These are phyloP conservation scores for Malthinus seriepunctatus DNA, from an alignment of 2,888 invertebrate genomes.

Conservation along the genomic window DNA sequence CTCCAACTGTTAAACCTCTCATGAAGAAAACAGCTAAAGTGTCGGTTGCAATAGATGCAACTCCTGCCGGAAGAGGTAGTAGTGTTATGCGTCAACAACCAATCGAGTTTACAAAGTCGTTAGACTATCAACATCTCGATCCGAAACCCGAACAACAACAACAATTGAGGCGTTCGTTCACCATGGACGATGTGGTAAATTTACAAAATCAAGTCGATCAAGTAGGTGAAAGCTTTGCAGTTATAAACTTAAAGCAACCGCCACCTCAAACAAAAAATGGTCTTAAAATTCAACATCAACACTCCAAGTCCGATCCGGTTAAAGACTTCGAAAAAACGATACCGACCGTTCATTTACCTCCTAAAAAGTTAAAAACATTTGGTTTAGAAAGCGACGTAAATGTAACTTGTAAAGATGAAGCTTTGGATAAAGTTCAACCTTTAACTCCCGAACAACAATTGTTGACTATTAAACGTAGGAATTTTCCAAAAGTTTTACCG, in stretches of 20 bases:
- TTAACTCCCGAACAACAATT: conserved; percentile 73
- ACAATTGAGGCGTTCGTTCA: conserved; percentile 54
- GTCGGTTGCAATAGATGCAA: conserved; percentile 79
- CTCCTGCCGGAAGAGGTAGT: conserved; percentile 72
- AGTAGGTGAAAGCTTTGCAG: conserved; percentile 45
- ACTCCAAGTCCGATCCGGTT: conserved; percentile 71
- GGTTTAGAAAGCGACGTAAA: conserved; percentile 65
- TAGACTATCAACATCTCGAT: conserved; percentile 53
- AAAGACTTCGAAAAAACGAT: conserved; percentile 54
- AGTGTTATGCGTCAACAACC: conserved; percentile 77
- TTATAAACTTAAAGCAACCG: conserved; percentile 46
- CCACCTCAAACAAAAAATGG: conserved; percentile 32
- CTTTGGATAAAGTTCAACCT: conserved; percentile 47
- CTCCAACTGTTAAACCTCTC: conserved; percentile 6
- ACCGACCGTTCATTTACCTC: conserved; percentile 28
- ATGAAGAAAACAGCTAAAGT: conserved; percentile 65
- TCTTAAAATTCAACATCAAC: conserved; percentile 63
- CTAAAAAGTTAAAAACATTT: conserved; percentile 51
- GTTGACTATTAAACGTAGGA: conserved; percentile 72
- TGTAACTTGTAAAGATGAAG: conserved; percentile 73
- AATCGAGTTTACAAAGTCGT: conserved; percentile 72
- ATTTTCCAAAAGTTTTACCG: conserved; percentile 86
- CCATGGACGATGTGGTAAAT: conserved; percentile 52
- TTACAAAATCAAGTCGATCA: conserved; percentile 37
- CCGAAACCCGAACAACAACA: conserved; percentile 40